A percentile compares a stretch with the other conserved stretches of the same genome.
Evolutionary conservation across 2,113 vertebrate genomes (phyloP).

Genomic region (Pycnonotus jocosus): DNA sequence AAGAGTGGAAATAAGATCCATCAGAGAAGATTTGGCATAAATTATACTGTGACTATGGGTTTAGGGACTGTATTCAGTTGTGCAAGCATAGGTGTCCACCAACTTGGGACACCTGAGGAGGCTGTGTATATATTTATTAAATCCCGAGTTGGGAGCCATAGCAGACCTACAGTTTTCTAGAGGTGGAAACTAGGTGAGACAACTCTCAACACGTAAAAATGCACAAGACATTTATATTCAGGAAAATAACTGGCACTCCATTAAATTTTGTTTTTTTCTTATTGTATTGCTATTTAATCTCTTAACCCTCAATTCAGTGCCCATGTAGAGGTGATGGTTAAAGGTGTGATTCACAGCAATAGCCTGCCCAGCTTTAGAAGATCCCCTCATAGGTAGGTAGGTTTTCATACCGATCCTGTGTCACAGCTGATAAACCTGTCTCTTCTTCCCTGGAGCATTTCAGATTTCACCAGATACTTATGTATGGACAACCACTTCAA

Average conservation of each 20-base stretch:
- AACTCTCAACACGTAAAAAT: not conserved
- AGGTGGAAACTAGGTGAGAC: not conserved
- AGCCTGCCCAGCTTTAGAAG: not conserved
- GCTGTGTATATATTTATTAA: not conserved
- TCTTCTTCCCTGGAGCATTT: not conserved
- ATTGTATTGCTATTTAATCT: not conserved
- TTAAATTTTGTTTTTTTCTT: not conserved
- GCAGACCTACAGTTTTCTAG: not conserved
- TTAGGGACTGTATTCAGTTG: not conserved
- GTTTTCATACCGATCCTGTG: not conserved
- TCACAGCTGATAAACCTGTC: not conserved
- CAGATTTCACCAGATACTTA: not conserved
- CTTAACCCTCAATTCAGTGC: not conserved
- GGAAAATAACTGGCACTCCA: not conserved
- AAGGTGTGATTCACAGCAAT: not conserved
- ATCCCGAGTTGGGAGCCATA: not conserved
- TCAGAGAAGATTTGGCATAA: not conserved
- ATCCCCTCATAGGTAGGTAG: not conserved
- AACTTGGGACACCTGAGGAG: not conserved
- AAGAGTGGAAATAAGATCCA: not conserved
- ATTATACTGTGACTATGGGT: not conserved
- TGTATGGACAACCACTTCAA: fast-evolving
- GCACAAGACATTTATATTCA: not conserved
- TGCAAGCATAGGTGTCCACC: not conserved
- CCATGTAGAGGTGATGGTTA: fast-evolving